These are phyloP conservation scores for Ptilorrhoa leucosticta DNA, from an alignment of 2,113 vertebrate genomes.

Conservation along the genomic window DNA sequence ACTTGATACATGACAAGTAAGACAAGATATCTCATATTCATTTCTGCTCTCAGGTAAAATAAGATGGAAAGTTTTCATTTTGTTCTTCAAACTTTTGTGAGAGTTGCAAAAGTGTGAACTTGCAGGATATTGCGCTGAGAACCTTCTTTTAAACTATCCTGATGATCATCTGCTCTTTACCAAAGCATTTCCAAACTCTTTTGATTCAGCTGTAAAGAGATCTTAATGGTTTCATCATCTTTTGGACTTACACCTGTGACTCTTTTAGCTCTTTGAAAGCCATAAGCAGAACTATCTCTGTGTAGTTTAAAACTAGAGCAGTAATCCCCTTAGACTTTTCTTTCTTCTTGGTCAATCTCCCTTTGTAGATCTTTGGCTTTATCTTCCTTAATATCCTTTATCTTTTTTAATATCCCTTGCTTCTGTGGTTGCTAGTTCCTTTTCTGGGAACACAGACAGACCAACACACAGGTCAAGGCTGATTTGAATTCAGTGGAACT, in stretches of 20 bases:
- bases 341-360: background rate
- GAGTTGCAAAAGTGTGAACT: background rate
- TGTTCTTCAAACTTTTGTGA: background rate
- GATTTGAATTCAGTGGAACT: background rate
- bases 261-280: background rate
- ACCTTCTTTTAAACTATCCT: background rate
- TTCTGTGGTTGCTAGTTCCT: background rate
- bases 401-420: background rate
- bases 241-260: background rate
- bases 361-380: background rate
- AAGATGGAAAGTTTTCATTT: background rate
- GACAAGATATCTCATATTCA: background rate
- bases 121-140: background rate
- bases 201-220: background rate
- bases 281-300: background rate
- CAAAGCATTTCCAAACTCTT: background rate
- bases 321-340: background rate
- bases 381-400: background rate
- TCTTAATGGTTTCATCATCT: background rate
- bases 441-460: background rate
- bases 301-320: background rate
- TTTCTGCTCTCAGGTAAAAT: background rate
- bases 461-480: background rate
- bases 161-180: background rate
- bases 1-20: background rate